Evolutionary conservation across 1,140 invertebrate genomes (phyloP).

Genomic region (Heterodera carotae): DNA sequence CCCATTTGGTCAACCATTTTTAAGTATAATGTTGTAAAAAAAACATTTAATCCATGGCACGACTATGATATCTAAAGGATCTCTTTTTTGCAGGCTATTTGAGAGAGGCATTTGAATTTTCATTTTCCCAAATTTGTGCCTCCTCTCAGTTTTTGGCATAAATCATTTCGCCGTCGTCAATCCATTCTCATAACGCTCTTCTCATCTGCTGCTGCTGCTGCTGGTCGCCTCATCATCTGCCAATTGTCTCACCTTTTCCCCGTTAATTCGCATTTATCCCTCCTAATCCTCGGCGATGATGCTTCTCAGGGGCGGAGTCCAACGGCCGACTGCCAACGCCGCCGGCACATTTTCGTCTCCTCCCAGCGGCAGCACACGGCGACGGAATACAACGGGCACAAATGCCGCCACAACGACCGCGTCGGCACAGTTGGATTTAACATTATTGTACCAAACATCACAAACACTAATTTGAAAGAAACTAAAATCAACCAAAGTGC

Average conservation of each 20-base stretch:
- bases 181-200: no score
- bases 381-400: neutral
- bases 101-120: no score
- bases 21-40: no score
- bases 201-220: no score
- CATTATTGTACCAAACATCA: neutral
- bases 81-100: no score
- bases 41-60: no score
- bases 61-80: no score
- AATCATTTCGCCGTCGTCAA: no score
- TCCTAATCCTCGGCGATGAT: conserved; percentile 2
- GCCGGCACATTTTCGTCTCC: neutral
- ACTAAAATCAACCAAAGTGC: no score
- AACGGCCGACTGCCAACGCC: neutral
- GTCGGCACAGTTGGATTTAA: neutral
- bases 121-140: no score
- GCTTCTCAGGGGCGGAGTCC: conserved; percentile 11
- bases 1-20: no score
- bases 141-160: no score
- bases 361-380: conserved; percentile 10
- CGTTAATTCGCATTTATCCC: neutral
- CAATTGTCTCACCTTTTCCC: neutral
- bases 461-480: neutral
- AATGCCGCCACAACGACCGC: neutral
- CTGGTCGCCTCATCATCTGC: neutral